Conservation (phyloP, 2,888 invertebrate species). For the Pristionchus mayeri region DNA sequence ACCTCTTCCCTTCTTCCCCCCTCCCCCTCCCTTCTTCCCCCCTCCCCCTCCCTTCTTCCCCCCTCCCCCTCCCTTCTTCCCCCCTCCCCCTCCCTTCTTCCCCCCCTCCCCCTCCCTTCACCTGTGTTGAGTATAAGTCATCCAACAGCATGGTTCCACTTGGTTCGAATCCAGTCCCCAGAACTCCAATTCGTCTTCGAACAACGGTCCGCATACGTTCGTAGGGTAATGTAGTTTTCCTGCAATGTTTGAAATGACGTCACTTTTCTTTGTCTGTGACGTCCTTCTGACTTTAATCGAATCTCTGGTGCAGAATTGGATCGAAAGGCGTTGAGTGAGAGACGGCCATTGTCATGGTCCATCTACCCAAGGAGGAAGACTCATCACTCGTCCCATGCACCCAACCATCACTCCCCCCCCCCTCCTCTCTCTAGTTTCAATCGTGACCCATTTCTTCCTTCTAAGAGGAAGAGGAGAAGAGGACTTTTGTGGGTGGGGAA, state of each 20-base stretch:
- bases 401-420: background rate
- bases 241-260: too few species aligned
- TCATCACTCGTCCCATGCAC: background rate
- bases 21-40: too few species aligned
- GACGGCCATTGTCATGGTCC: too few species aligned
- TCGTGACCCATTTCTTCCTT: background rate
- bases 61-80: too few species aligned
- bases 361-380: too few species aligned
- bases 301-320: too few species aligned
- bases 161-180: constrained; percentile 99
- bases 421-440: constrained; percentile 5
- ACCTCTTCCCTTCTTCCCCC: too few species aligned
- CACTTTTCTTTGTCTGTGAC: too few species aligned
- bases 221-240: constrained; percentile 99
- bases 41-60: too few species aligned
- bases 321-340: too few species aligned
- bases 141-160: constrained; percentile 98
- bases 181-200: constrained; percentile 98
- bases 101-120: constrained; percentile 76
- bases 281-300: too few species aligned
- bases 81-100: too few species aligned
- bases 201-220: constrained; percentile 97
- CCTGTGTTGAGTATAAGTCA: constrained; percentile 89
- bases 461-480: background rate
- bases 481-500: constrained; percentile 25